Evolutionary conservation across 2,888 invertebrate species (phyloP).

Genomic region (Nemotelus nigrinus): DNA sequence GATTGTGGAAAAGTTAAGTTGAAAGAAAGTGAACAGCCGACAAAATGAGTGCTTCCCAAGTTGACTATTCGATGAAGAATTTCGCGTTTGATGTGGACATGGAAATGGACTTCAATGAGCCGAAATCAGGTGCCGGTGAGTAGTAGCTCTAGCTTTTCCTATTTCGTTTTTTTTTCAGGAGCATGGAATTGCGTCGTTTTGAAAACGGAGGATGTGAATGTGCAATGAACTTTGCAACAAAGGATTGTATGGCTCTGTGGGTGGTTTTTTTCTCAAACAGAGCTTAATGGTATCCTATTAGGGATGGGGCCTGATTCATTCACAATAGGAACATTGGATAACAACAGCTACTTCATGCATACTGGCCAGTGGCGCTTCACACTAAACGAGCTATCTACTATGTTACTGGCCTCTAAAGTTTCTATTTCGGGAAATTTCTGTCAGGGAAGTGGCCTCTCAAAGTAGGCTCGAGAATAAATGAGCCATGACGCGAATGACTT

Average conservation of each 20-base stretch:
- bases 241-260: no score
- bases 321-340: no score
- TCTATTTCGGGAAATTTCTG: conserved; percentile 16
- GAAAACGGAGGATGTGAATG: neutral
- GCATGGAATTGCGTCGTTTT: neutral
- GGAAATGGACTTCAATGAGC: conserved; percentile 59
- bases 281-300: no score
- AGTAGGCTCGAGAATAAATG: neutral
- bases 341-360: no score
- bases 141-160: neutral
- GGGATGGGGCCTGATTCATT: no score
- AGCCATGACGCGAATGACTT: neutral
- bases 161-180: neutral
- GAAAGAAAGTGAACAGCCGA: neutral
- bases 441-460: neutral
- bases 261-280: no score
- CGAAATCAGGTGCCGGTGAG: conserved; percentile 50
- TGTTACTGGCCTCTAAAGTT: neutral
- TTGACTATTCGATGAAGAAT: conserved; percentile 56
- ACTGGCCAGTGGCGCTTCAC: neutral
- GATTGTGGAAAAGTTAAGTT: neutral
- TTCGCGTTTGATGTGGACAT: conserved; percentile 65
- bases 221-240: no score
- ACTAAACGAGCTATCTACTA: neutral
- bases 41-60: conserved; percentile 23